A percentile compares a stretch with the other conserved stretches of the same genome.
Conservation (phyloP, 2,888 invertebrate genomes). For the Acleris laterana region DNA sequence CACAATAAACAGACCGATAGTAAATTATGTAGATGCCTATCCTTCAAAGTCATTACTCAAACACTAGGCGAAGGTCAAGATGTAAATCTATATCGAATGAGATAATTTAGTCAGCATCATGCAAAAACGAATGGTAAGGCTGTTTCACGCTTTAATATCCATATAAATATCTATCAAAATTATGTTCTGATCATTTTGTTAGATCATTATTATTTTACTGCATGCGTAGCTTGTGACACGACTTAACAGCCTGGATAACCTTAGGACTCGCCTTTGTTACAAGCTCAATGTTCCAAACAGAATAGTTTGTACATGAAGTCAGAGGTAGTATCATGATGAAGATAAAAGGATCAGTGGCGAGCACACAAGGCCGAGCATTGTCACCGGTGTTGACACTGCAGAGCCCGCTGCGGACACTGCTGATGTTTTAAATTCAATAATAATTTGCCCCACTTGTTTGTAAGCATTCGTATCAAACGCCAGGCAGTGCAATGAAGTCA, state of each 20-base stretch:
- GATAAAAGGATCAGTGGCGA: conserved; percentile 62
- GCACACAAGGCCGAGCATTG: conserved; percentile 58
- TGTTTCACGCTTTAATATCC: conserved; percentile 13
- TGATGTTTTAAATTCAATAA: conserved; percentile 54
- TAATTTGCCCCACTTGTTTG: conserved; percentile 46
- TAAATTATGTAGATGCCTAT: neutral
- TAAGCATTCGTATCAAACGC: conserved; percentile 42
- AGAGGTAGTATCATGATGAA: conserved; percentile 50
- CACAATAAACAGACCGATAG: conserved; percentile 8
- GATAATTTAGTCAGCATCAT: conserved; percentile 4
- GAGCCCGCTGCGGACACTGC: conserved; percentile 45
- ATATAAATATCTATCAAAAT: conserved; percentile 6
- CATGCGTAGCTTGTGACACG: conserved; percentile 32
- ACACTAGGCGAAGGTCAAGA: conserved; percentile 12
- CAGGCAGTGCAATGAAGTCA: conserved; percentile 19
- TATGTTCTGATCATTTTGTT: conserved; percentile 2
- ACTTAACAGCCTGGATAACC: conserved; percentile 47
- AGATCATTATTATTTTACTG: conserved; percentile 24
- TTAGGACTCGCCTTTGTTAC: conserved; percentile 47
- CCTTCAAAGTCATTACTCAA: conserved; percentile 26
- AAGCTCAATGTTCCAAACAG: conserved; percentile 47
- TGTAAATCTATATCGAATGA: conserved; percentile 23
- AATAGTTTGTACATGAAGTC: conserved; percentile 57
- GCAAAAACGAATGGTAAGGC: conserved; percentile 9
- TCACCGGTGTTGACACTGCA: conserved; percentile 51